Conservation (phyloP, 1,140 invertebrate species). For the Leucophenga varia region DNA sequence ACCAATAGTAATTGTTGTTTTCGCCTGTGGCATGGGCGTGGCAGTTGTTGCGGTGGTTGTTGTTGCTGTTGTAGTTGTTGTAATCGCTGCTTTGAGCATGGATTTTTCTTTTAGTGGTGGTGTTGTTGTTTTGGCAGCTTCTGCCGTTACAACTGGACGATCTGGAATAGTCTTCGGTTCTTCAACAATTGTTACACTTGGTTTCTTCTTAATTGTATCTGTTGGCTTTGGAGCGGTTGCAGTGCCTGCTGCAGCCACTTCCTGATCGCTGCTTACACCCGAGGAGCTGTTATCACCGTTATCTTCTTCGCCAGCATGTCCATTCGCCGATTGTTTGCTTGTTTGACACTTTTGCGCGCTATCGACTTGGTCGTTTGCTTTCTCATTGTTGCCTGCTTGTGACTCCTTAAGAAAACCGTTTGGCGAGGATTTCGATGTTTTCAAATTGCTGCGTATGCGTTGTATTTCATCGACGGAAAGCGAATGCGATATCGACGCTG, state of each 20-base stretch:
- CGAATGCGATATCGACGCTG: constrained; percentile 76
- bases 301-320: constrained; percentile 58
- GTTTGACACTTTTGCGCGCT: constrained; percentile 10
- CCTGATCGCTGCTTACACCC: constrained; percentile 83
- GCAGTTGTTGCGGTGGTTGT: not conserved
- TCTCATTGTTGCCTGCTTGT: constrained; percentile 59
- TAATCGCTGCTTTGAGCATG: not conserved
- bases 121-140: constrained; percentile 2
- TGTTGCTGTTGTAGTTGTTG: constrained; percentile 1
- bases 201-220: constrained; percentile 54
- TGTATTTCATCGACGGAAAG: constrained; percentile 87
- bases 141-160: not conserved
- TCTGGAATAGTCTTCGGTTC: constrained; percentile 44
- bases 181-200: constrained; percentile 46
- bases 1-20: constrained; percentile 40
- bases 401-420: constrained; percentile 74
- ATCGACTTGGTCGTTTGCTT: constrained; percentile 26
- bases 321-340: not conserved
- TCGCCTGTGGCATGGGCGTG: constrained; percentile 8
- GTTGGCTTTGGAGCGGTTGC: constrained; percentile 43
- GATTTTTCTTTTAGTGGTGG: constrained; percentile 8
- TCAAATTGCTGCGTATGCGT: constrained; percentile 78
- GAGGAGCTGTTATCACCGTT: constrained; percentile 86
- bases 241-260: constrained; percentile 55
- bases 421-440: constrained; percentile 81